Conservation (phyloP, 2,797 vertebrate species). For the Nyctalus aviator region DNA sequence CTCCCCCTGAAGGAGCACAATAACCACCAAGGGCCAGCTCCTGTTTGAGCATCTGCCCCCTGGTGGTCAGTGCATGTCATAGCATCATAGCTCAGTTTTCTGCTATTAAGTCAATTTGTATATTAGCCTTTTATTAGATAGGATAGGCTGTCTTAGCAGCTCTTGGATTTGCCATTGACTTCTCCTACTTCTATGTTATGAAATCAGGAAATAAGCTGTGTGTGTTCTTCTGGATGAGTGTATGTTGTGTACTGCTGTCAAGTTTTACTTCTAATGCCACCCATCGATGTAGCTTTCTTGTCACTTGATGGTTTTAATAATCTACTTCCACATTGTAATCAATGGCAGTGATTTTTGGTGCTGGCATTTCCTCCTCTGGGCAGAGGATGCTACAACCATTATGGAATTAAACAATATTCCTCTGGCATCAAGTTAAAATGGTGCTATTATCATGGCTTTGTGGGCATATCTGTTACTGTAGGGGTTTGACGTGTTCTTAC, state of each 20-base stretch:
- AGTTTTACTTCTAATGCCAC: slow-evolving; percentile 57
- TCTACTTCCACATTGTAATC: slow-evolving; percentile 71
- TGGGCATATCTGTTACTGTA: slow-evolving; percentile 68
- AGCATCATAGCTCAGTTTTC: too few species aligned
- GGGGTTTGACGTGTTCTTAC: slow-evolving; percentile 58
- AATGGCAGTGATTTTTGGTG: slow-evolving; percentile 30
- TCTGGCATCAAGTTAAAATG: slow-evolving; percentile 76
- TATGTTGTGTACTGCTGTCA: neutral
- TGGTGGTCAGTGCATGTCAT: too few species aligned
- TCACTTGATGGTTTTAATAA: slow-evolving; percentile 76
- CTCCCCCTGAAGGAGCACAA: too few species aligned
- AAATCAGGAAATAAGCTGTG: slow-evolving; percentile 35
- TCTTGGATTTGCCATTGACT: neutral
- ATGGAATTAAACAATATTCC: slow-evolving; percentile 80
- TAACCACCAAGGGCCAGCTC: too few species aligned
- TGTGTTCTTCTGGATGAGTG: slow-evolving; percentile 26
- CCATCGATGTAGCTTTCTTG: slow-evolving; percentile 57
- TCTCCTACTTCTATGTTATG: slow-evolving; percentile 16
- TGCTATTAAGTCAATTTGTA: too few species aligned
- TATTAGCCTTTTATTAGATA: too few species aligned
- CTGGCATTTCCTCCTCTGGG: slow-evolving; percentile 63
- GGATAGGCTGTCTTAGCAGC: neutral
- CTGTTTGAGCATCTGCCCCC: too few species aligned
- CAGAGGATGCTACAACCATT: slow-evolving; percentile 70
- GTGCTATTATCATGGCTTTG: slow-evolving; percentile 69